Percentiles rank a stretch among this genome's conserved stretches.
Evolutionary conservation across 2,113 vertebrate species (phyloP).

Genomic region (Microtus pennsylvanicus): DNA sequence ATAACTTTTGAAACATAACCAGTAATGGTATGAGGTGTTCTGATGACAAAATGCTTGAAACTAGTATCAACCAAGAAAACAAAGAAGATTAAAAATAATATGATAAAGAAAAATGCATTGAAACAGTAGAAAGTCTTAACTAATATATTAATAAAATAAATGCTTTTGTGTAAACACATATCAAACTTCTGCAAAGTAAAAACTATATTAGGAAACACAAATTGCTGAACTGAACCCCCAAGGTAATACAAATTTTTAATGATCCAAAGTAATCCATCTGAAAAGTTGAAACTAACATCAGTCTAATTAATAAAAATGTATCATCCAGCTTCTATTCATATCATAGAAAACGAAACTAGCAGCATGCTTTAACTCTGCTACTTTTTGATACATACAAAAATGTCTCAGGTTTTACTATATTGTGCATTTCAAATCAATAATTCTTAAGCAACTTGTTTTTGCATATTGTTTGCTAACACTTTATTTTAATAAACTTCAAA

Average conservation of each 20-base stretch:
- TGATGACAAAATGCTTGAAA: slow-evolving; percentile 1
- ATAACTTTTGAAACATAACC: neutral
- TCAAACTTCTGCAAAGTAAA: neutral
- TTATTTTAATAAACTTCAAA: slow-evolving; percentile 88
- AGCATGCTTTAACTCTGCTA: slow-evolving; percentile 82
- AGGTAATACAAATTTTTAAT: neutral
- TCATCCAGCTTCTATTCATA: slow-evolving; percentile 83
- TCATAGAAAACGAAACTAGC: slow-evolving; percentile 83
- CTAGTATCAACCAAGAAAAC: neutral
- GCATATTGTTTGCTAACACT: slow-evolving; percentile 84
- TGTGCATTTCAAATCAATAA: slow-evolving; percentile 85
- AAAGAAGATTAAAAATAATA: neutral
- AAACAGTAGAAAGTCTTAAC: neutral
- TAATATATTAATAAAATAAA: neutral
- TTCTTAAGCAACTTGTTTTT: slow-evolving; percentile 81
- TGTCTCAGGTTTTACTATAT: slow-evolving; percentile 85
- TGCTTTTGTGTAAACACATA: neutral
- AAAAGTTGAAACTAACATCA: neutral
- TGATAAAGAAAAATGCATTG: neutral
- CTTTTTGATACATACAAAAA: slow-evolving; percentile 83
- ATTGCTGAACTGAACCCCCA: neutral
- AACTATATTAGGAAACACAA: neutral
- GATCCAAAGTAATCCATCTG: neutral
- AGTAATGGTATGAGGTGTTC: neutral
- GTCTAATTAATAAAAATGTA: neutral